Conservation (phyloP, 1,140 invertebrate species). For the Atta cephalotes region DNA sequence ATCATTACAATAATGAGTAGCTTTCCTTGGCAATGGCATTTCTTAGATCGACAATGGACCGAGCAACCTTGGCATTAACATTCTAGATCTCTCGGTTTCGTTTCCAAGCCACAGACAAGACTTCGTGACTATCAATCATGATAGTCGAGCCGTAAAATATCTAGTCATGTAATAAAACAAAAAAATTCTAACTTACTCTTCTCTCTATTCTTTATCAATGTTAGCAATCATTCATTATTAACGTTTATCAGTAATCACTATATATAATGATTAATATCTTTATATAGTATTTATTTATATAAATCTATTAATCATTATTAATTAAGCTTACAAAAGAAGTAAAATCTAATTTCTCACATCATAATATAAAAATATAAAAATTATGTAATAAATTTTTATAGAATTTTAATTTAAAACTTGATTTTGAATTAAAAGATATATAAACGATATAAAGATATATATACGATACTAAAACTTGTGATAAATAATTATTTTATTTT, state of each 20-base stretch:
- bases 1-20: slow-evolving; percentile 64
- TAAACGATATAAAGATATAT: not conserved
- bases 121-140: slow-evolving; percentile 52
- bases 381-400: not conserved
- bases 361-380: slow-evolving; percentile 5
- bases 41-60: slow-evolving; percentile 64
- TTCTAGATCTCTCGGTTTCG: slow-evolving; percentile 60
- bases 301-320: slow-evolving; percentile 1
- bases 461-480: not conserved
- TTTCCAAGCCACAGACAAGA: slow-evolving; percentile 43
- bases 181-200: slow-evolving; percentile 27
- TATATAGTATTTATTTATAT: not conserved
- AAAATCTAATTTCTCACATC: slow-evolving; percentile 5
- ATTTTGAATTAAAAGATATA: not conserved
- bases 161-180: slow-evolving; percentile 37
- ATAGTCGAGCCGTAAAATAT: slow-evolving; percentile 22
- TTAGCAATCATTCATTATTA: slow-evolving; percentile 19
- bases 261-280: slow-evolving; percentile 27
- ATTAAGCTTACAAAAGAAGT: not conserved
- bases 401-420: not conserved
- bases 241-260: slow-evolving; percentile 11
- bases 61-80: slow-evolving; percentile 67
- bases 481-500: slow-evolving; percentile 6
- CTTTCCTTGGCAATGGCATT: slow-evolving; percentile 71
- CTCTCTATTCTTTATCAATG: not conserved